phyloP scores from a whole-genome alignment of 2,113 vertebrate species.

The Indri indri region DNA sequence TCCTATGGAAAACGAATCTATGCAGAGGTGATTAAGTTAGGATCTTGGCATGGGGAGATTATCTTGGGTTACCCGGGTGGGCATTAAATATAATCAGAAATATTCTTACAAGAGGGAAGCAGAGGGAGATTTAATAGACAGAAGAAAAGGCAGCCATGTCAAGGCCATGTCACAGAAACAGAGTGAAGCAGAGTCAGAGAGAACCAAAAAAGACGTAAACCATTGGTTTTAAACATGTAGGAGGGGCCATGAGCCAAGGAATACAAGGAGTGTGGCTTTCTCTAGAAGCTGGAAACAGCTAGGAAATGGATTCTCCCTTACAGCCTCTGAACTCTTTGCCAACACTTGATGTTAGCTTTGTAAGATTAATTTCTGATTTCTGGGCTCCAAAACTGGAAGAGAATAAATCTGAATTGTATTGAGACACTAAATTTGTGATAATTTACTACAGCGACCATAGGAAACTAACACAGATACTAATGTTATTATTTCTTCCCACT shows the following conservation, averaged over 20 bases:
- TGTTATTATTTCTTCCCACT: background rate
- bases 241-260: background rate
- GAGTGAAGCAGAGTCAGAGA: background rate
- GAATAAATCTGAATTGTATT: background rate
- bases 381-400: background rate
- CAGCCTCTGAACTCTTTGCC: background rate
- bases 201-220: background rate
- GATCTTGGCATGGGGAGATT: background rate
- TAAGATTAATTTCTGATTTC: background rate
- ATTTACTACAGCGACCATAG: background rate
- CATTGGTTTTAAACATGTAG: background rate
- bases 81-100: background rate
- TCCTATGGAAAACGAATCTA: background rate
- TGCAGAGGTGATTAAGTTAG: background rate
- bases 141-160: background rate
- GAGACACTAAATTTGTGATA: background rate
- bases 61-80: background rate
- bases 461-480: background rate
- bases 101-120: background rate
- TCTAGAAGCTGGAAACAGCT: background rate
- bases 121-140: background rate
- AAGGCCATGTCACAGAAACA: background rate
- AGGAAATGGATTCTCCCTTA: background rate
- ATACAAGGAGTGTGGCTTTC: background rate
- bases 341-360: background rate